A percentile compares a stretch with the other conserved stretches of the same genome.
Evolutionary conservation across 2,113 vertebrate species (phyloP).

Genomic region (Ailurus styani): DNA sequence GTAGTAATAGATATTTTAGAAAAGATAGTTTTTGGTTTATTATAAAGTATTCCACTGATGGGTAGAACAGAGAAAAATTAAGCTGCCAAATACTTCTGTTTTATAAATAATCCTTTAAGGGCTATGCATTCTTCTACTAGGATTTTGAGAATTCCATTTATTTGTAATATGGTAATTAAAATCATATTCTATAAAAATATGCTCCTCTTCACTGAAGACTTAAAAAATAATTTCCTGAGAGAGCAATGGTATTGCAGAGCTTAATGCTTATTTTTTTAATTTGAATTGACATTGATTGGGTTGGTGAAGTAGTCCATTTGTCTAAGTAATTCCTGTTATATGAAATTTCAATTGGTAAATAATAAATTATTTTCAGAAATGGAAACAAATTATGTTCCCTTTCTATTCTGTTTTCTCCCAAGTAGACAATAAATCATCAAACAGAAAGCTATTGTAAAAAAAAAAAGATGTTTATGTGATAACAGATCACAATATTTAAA

Average conservation of each 20-base stretch:
- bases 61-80: slow-evolving; percentile 21
- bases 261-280: slow-evolving; percentile 50
- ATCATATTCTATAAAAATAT: slow-evolving; percentile 31
- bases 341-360: slow-evolving; percentile 75
- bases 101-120: not conserved
- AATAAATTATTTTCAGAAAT: slow-evolving; percentile 63
- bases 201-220: slow-evolving; percentile 44
- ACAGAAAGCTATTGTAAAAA: slow-evolving; percentile 45
- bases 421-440: slow-evolving; percentile 63
- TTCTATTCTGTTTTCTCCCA: slow-evolving; percentile 33
- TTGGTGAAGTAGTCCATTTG: slow-evolving; percentile 28
- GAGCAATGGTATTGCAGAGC: slow-evolving; percentile 12
- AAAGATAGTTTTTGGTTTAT: not conserved
- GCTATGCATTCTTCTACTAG: not conserved
- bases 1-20: not conserved
- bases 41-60: not conserved
- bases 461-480: slow-evolving; percentile 44
- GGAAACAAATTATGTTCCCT: slow-evolving; percentile 69
- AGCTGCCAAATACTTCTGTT: not conserved
- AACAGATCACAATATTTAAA: slow-evolving; percentile 65
- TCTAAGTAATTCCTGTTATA: slow-evolving; percentile 60
- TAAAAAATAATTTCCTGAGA: slow-evolving; percentile 60
- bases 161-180: slow-evolving; percentile 38
- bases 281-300: slow-evolving; percentile 47
- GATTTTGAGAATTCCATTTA: slow-evolving; percentile 40